Evolutionary conservation across 2,888 invertebrate species (phyloP).

Genomic region (Synanthedon formicaeformis): DNA sequence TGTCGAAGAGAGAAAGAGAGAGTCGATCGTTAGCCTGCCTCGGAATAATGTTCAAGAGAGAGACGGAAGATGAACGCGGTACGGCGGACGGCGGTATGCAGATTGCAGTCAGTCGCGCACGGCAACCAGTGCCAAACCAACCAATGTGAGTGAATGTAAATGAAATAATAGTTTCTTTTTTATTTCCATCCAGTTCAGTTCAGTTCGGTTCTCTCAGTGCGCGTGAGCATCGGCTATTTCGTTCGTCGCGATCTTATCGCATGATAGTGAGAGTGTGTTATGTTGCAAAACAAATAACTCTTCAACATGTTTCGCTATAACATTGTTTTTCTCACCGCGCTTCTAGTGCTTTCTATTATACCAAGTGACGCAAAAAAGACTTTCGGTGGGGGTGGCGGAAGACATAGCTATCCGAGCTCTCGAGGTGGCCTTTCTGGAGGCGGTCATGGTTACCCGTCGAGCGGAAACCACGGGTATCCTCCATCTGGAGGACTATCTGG

Average conservation of each 20-base stretch:
- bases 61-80: too few relatives aligned
- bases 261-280: constrained; percentile 1
- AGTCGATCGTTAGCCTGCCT: too few relatives aligned
- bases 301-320: constrained; percentile 9
- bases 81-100: too few relatives aligned
- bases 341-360: constrained; percentile 8
- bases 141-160: neutral
- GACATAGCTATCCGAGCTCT: constrained; percentile 8
- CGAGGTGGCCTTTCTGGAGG: constrained; percentile 2
- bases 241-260: neutral
- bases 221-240: constrained; percentile 13
- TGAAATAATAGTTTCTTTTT: neutral
- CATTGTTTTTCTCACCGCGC: constrained; percentile 6
- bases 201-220: constrained; percentile 10
- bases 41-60: too few relatives aligned
- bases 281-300: constrained; percentile 6
- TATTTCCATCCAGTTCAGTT: constrained; percentile 5
- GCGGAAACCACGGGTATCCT: constrained; percentile 5
- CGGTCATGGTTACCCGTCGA: constrained; percentile 4
- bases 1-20: too few relatives aligned
- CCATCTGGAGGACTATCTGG: constrained; percentile 5
- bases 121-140: neutral
- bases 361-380: constrained; percentile 5
- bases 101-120: too few relatives aligned
- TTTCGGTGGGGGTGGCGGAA: constrained; percentile 6